Percentiles rank a stretch among this genome's conserved stretches.
Conservation (phyloP, 2,888 invertebrate species). For the Eupithecia insigniata region DNA sequence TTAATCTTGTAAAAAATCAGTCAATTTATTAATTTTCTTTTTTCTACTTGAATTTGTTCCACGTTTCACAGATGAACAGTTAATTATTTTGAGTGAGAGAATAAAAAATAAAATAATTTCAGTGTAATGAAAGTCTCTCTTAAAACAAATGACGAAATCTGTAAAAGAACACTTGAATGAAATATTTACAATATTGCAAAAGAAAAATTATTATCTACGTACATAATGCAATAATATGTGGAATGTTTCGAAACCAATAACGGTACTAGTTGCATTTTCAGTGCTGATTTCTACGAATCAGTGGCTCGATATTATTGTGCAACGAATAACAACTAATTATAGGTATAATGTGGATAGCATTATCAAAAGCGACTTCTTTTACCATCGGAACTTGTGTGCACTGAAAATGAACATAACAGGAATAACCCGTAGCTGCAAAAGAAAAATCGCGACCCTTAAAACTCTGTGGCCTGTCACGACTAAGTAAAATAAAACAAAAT, state of each 20-base stretch:
- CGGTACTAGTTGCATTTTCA: constrained; percentile 49
- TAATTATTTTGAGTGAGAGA: neutral
- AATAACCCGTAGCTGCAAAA: constrained; percentile 35
- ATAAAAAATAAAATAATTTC: neutral
- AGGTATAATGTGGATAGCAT: neutral
- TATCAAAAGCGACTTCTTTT: neutral
- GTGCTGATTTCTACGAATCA: constrained; percentile 42
- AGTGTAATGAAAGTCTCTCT: neutral
- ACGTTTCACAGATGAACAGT: neutral
- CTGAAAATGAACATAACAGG: constrained; percentile 49
- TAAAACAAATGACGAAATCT: neutral
- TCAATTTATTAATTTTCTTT: constrained; percentile 51
- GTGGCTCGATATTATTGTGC: neutral
- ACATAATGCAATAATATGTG: constrained; percentile 48
- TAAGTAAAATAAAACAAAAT: constrained; percentile 53
- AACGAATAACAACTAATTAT: neutral
- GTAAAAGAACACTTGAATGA: constrained; percentile 15
- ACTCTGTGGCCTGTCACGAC: constrained; percentile 43
- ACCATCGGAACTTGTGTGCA: constrained; percentile 38
- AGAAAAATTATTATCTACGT: constrained; percentile 35
- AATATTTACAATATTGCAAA: constrained; percentile 31
- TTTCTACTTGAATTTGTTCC: constrained; percentile 42
- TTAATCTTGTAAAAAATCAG: constrained; percentile 60
- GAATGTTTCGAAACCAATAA: constrained; percentile 59
- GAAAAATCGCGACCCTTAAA: constrained; percentile 58